These are phyloP conservation scores for Calidris pugnax DNA, from an alignment of 2,113 vertebrate genomes.

Conservation along the genomic window DNA sequence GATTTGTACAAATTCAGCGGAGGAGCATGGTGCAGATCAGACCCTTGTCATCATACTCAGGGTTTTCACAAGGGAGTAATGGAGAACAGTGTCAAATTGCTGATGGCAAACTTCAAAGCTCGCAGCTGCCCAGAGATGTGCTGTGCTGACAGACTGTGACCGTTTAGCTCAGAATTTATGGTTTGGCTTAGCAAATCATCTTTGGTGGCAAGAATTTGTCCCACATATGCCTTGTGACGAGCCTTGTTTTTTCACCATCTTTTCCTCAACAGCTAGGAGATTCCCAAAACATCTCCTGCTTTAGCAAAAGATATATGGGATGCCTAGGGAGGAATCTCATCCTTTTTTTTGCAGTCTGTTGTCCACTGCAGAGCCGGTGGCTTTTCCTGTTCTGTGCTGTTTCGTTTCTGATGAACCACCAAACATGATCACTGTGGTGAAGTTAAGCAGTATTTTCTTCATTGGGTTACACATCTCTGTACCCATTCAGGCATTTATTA, in stretches of 20 bases:
- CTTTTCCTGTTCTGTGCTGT: background rate
- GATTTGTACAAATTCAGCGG: background rate
- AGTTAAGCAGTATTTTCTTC: background rate
- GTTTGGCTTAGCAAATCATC: background rate
- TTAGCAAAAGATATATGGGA: background rate
- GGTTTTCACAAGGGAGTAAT: background rate
- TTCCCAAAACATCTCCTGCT: background rate
- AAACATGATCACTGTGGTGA: background rate
- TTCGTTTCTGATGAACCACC: background rate
- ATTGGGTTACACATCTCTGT: background rate
- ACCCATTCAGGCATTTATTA: background rate
- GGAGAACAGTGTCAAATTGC: background rate
- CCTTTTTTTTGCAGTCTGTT: background rate
- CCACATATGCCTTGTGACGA: background rate
- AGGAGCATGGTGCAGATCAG: background rate
- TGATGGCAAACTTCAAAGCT: background rate
- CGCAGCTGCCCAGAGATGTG: rapidly evolving
- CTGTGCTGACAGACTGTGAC: background rate
- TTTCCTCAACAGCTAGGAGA: background rate
- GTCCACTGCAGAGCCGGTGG: background rate
- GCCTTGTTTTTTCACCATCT: background rate
- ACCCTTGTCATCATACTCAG: background rate
- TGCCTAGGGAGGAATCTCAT: background rate
- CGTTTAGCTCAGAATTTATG: background rate
- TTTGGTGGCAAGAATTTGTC: background rate